Conservation (phyloP, 2,113 vertebrate genomes). For the Petaurus breviceps region DNA sequence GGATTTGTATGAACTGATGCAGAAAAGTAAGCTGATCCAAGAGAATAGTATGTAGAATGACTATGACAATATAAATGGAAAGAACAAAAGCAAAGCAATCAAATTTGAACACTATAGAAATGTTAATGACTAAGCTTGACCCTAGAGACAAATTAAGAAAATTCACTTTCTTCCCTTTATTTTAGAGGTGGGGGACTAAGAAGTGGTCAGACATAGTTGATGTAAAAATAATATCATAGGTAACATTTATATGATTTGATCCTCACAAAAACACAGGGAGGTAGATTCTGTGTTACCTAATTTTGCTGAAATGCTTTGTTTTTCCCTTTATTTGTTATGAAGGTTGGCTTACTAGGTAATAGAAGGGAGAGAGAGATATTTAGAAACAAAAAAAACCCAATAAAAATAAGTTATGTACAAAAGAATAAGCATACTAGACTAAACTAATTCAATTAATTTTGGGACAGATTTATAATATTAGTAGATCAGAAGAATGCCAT, state of each 20-base stretch:
- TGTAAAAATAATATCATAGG: neutral
- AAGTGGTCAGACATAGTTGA: neutral
- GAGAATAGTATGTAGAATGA: neutral
- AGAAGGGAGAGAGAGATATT: neutral
- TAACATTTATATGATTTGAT: neutral
- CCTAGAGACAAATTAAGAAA: neutral
- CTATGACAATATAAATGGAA: neutral
- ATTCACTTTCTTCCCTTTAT: neutral
- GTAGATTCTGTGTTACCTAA: neutral
- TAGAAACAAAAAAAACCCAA: neutral
- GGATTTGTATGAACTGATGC: neutral
- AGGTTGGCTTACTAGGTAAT: neutral
- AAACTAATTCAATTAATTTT: neutral
- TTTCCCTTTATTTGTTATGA: neutral
- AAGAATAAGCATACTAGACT: neutral
- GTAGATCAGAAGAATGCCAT: neutral
- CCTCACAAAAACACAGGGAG: neutral
- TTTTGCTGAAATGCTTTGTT: neutral
- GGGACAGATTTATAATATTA: neutral
- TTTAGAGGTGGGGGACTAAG: neutral
- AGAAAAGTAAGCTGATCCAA: neutral
- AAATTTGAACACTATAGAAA: neutral
- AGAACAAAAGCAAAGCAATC: neutral
- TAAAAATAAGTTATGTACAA: neutral
- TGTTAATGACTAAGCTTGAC: neutral